Base-by-base conservation (phyloP, 1,140 invertebrate species). In the Homarus americanus region DNA sequence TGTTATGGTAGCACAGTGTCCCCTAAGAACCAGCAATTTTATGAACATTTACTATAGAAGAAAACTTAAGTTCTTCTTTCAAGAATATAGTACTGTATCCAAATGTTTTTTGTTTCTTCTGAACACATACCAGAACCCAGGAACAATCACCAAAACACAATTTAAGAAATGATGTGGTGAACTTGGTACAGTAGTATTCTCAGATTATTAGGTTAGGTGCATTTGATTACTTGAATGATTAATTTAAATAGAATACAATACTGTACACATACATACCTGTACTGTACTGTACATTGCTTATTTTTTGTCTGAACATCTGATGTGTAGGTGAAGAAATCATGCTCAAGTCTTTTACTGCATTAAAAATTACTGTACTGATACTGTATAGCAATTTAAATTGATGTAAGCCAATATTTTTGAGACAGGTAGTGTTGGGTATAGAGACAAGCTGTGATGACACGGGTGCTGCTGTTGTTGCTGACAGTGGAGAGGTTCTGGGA, bases 381-480 rank as follows among this genome's bases (percentile, higher is more conserved):
- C 15, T 12, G 24, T 58, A 58, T 58, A 58, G 4, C 12, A 24
- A 58, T 58, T n/a, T n/a, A n/a, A n/a, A n/a, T 49, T 49, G 12
- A 69, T 32, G 7, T 69, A 20, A 4, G 4, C 12, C 58, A 63
- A 17, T 63, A 32, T 28, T 69, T 69, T 32, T 63, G 10, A 32
- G 75, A 24, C 72, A 89, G 91, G 32, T 80, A n/a, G 94, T 98
- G 73, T 94, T 99, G 91, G 99, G 98, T 12, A 99, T 99, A 92
- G 99, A 99, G 96, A 99, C 98, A n/a, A 99, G 98, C 93, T 99
- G 98, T 94, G 99, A 99, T 95, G 99, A 99, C 94, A 99, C 98
- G 4, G 98, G 97, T 79, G 97, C 97, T 93, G 98, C 97, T 75
- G 95, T 99, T 93, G 96, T 99, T 2, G 95, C 97, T 94, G 95